Evolutionary conservation across 2,888 invertebrate genomes (phyloP).

Genomic region (Chloroclystis v-ata): DNA sequence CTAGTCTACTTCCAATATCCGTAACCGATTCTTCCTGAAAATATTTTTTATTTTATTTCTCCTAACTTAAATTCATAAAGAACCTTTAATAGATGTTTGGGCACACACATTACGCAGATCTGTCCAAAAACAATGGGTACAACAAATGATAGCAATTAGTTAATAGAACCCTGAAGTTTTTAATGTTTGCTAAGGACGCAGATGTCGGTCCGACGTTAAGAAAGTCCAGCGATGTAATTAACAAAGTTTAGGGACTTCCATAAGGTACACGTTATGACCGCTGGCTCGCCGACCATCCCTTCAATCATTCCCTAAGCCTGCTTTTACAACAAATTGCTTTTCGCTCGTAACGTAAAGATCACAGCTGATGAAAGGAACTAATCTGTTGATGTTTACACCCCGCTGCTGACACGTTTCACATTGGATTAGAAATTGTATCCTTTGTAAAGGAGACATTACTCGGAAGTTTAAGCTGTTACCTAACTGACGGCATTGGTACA

Average conservation of each 20-base stretch:
- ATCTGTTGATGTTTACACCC: slow-evolving; percentile 34
- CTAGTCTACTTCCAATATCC: too few species aligned
- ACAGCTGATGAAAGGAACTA: slow-evolving; percentile 35
- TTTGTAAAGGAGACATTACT: slow-evolving; percentile 7
- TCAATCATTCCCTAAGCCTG: slow-evolving; percentile 37
- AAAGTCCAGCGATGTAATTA: slow-evolving; percentile 15
- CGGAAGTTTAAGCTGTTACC: slow-evolving; percentile 5
- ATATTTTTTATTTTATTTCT: too few species aligned
- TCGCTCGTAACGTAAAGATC: slow-evolving; percentile 31
- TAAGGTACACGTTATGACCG: slow-evolving; percentile 16
- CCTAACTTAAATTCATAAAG: too few species aligned
- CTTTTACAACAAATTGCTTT: slow-evolving; percentile 36
- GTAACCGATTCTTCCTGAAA: too few species aligned
- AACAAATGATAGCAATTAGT: slow-evolving; percentile 7
- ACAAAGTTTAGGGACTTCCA: slow-evolving; percentile 18
- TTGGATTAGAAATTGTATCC: slow-evolving; percentile 31
- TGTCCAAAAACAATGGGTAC: slow-evolving; percentile 8
- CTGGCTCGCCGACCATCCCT: slow-evolving; percentile 22
- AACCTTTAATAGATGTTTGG: too few species aligned
- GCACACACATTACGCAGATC: too few species aligned
- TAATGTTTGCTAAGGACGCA: slow-evolving; percentile 1
- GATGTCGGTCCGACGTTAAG: slow-evolving; percentile 3
- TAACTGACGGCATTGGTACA: slow-evolving; percentile 5
- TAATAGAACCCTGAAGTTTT: slow-evolving; percentile 1
- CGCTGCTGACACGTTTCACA: slow-evolving; percentile 34